Base-by-base conservation (phyloP, 2,113 vertebrate species). In the Notothenia rossii region DNA sequence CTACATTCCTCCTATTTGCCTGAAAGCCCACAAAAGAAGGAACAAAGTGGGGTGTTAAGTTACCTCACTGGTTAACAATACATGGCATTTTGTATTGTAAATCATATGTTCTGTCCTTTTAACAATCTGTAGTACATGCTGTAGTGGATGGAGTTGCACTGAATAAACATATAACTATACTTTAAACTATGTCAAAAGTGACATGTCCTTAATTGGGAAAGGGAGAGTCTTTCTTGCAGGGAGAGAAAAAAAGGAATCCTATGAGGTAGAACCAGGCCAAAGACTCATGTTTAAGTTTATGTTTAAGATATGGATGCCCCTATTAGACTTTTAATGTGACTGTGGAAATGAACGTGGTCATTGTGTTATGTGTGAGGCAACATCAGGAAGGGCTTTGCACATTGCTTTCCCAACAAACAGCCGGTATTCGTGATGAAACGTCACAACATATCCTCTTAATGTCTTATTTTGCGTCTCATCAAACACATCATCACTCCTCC, bases 401-500 rank as follows among this genome's bases (percentile, higher is more conserved):
- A 40, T 40, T 40, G 36, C 36, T 40, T 40, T 40, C 36, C 36
- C 36, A 40, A 7, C 36, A 40, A 40, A 40, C 36, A 40, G 36
- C 36, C 20, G 5, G 12, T 48, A 5, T 55, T 4, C 61, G 48
- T 33, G 45, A 18, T 64, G 20, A 64, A 66, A 51, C 10, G 10
- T 33, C 54, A 73, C 50, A 11, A 43, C 56, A 62, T 22, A 40
- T 67, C 8, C 10, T 55, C 14, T 59, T 29, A 15, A 17, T 64
- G n/a, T 73, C 58, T 79, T 17, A 15, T 60, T 65, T 20, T 4
- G 10, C 1, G 7, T 70, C 69, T 70, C 55, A 58, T 67, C 33
- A 62, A 55, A 50, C 67, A 29, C 29, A 29, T 78, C 56, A 64
- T 60, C 53, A 17, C 43, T n/a, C 75, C 68, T 61, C 82, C 56